A percentile compares a stretch with the other conserved stretches of the same genome.
Conservation (phyloP, 2,888 invertebrate genomes). For the Polydrusus pterygomalis region DNA sequence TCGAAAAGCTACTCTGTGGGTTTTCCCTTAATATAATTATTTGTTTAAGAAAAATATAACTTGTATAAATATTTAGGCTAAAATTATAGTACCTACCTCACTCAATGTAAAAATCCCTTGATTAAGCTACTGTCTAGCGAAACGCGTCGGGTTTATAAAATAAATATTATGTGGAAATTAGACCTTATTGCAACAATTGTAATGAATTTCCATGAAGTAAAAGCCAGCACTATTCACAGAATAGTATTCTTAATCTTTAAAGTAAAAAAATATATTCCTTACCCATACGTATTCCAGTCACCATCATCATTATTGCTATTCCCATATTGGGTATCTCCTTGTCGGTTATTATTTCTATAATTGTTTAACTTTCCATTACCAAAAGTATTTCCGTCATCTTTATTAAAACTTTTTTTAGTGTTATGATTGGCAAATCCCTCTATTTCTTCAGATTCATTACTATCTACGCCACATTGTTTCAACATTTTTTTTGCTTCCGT, state of each 20-base stretch:
- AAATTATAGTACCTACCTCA: too few species aligned
- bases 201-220: too few species aligned
- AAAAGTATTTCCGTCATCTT: neutral
- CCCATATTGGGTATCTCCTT: neutral
- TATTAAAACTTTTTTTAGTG: slow-evolving; percentile 7
- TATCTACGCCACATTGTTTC: slow-evolving; percentile 64
- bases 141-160: too few species aligned
- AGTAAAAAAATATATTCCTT: neutral
- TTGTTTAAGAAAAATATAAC: too few species aligned
- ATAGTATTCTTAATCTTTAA: neutral
- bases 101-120: too few species aligned
- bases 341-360: neutral
- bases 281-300: slow-evolving; percentile 13
- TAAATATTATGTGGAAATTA: too few species aligned
- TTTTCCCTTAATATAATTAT: too few species aligned
- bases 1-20: too few species aligned
- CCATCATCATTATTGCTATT: slow-evolving; percentile 12
- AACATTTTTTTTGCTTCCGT: slow-evolving; percentile 63
- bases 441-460: slow-evolving; percentile 13
- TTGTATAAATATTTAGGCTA: too few species aligned
- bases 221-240: too few species aligned
- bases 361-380: neutral
- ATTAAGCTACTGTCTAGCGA: too few species aligned
- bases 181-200: too few species aligned
- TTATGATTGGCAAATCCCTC: slow-evolving; percentile 11